Base-by-base conservation (phyloP, 1,140 invertebrate species). In the Heliothis virescens region DNA sequence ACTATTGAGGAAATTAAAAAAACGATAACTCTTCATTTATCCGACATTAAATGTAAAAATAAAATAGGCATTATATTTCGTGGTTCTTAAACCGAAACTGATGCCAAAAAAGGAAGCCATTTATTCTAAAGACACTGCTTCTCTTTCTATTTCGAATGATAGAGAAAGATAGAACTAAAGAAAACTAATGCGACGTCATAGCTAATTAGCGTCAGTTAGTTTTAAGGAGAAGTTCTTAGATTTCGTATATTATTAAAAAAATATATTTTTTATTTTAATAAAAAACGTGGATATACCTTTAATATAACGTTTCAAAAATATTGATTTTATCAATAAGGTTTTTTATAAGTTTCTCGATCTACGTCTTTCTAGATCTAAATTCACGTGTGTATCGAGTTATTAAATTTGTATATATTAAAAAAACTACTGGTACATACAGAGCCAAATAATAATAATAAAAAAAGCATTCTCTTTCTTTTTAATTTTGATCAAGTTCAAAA, bases 181-280 rank as follows among this genome's bases (percentile, higher is more conserved):
- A 82, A 90, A 89, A 91, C 83, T 91, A 89, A 89, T 89, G 87
- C 82, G 78, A 83, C 86, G 87, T 93, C 91, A 87, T 89, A 89
- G 81, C 88, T 91, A 92, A 92, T 93, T 91, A 92, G 86, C 76
- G 85, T 91, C 85, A 87, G 74, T 80, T 84, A 74, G 79, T 71
- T 57, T 93, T 91, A 93, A 92, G 90, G 88, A 53, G 83, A 87
- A 86, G 87, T 34, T 76, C 16, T 75, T n/a, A 41, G 21, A 69
- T 60, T 34, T 34, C 3, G 4, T 1, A 34, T 34, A 34, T 5
- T 34, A 34, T 34, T 0, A 34, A 34, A 34, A 34, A 34, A 5
- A 34, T 34, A 34, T 34, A 0, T 7, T 34, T 16, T 21, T 52
- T 59, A 16, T 59, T 11, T 26, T 21, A 2, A 59, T 12, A 11